These are phyloP conservation scores for Eupristina koningsbergeri DNA, from an alignment of 1,140 invertebrate genomes.

Conservation along the genomic window DNA sequence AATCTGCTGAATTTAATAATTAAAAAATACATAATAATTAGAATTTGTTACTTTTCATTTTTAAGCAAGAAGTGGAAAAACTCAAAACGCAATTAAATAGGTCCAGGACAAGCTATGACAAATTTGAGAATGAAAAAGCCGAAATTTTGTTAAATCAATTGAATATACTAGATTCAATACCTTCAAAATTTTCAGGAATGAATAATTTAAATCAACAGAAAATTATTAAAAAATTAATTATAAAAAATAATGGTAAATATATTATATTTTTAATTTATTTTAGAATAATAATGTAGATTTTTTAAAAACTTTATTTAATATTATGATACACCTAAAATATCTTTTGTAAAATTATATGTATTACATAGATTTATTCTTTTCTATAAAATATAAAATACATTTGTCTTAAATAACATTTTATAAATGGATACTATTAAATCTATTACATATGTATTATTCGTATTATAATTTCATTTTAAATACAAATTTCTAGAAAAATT, in stretches of 20 bases:
- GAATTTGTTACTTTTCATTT: neutral
- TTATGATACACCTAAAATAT: no score
- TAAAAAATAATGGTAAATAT: constrained; percentile 83
- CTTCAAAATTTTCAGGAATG: constrained; percentile 76
- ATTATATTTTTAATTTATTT: neutral
- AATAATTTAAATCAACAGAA: constrained; percentile 88
- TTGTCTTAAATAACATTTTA: no score
- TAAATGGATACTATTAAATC: no score
- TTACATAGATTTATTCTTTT: no score
- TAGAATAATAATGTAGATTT: neutral
- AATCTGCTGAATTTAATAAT: no score
- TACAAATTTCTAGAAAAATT: no score
- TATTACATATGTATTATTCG: neutral
- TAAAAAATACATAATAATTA: no score
- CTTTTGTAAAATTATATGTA: no score
- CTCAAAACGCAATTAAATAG: constrained; percentile 79
- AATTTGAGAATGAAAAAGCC: constrained; percentile 89
- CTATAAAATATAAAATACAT: no score
- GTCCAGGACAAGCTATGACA: constrained; percentile 80
- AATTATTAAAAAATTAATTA: constrained; percentile 83
- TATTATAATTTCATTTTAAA: no score
- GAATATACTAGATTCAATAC: constrained; percentile 82
- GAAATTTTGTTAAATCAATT: constrained; percentile 85
- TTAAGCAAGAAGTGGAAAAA: constrained; percentile 78
- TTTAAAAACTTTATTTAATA: no score